Evolutionary conservation across 2,113 vertebrate species (phyloP).

Genomic region (Mustela lutreola): DNA sequence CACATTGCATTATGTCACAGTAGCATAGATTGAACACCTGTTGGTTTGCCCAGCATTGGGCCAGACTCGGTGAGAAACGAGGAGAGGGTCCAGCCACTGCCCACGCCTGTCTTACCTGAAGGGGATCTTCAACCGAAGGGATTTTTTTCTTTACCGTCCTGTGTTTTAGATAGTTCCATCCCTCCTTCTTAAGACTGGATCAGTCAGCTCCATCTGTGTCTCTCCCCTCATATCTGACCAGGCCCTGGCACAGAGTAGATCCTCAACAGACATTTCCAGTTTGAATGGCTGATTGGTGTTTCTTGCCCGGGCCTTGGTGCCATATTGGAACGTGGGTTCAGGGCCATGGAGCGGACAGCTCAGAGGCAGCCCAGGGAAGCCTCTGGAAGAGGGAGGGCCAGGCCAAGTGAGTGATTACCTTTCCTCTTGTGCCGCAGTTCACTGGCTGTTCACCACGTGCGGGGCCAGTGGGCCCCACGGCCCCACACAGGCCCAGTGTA

Average conservation of each 20-base stretch:
- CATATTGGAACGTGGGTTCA: neutral
- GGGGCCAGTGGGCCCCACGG: constrained; percentile 95
- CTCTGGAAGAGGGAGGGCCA: neutral
- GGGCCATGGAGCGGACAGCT: neutral
- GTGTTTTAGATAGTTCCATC: neutral
- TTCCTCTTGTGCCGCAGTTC: constrained; percentile 85
- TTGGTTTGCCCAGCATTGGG: neutral
- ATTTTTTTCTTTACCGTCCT: neutral
- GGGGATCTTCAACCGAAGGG: too few species aligned
- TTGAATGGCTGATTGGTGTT: neutral
- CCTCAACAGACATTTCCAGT: neutral
- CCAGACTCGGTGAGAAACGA: neutral
- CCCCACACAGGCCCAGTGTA: constrained; percentile 96
- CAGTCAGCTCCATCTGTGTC: neutral
- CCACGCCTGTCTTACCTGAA: neutral
- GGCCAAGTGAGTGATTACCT: constrained; percentile 34
- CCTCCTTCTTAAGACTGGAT: neutral
- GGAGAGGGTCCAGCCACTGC: too few species aligned
- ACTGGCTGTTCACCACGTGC: constrained; percentile 96
- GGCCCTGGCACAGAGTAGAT: neutral
- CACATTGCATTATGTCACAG: too few species aligned
- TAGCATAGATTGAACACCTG: neutral
- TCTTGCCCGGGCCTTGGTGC: neutral
- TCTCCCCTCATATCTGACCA: neutral
- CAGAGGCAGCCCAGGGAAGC: neutral